Evolutionary conservation across 2,113 vertebrate genomes (phyloP).

Genomic region (Antechinus flavipes): DNA sequence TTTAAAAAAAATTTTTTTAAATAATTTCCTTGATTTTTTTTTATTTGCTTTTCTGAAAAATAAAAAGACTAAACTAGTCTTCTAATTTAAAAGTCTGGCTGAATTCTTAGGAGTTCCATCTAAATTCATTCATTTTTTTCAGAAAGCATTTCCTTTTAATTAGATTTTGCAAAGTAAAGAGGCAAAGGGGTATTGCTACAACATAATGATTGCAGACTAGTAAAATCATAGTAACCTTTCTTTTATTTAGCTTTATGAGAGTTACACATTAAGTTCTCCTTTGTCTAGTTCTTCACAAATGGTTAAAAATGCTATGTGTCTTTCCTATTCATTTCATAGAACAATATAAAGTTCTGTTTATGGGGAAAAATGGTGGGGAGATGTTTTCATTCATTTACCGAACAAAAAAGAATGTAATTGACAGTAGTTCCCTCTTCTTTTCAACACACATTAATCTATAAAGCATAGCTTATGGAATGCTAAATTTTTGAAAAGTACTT

Average conservation of each 20-base stretch:
- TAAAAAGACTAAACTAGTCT: neutral
- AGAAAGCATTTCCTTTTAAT: conserved; percentile 1
- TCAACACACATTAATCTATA: neutral
- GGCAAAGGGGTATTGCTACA: neutral
- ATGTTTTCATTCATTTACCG: neutral
- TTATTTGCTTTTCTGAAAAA: neutral
- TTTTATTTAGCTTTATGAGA: conserved; percentile 34
- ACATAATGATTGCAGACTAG: neutral
- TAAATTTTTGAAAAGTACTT: neutral
- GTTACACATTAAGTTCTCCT: conserved; percentile 20
- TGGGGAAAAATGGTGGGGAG: neutral
- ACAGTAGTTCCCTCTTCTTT: neutral
- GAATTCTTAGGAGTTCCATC: neutral
- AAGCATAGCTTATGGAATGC: neutral
- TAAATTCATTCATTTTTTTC: neutral
- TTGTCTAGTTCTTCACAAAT: neutral
- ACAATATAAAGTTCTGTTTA: neutral
- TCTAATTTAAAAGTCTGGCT: neutral
- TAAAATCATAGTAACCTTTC: neutral
- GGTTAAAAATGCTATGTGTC: neutral
- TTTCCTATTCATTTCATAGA: neutral
- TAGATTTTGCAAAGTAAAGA: conserved; percentile 3
- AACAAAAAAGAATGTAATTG: neutral
- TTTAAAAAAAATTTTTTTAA: neutral
- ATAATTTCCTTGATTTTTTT: neutral